These are phyloP conservation scores for Nomada ruficornis DNA, from an alignment of 2,888 invertebrate species.

Conservation along the genomic window DNA sequence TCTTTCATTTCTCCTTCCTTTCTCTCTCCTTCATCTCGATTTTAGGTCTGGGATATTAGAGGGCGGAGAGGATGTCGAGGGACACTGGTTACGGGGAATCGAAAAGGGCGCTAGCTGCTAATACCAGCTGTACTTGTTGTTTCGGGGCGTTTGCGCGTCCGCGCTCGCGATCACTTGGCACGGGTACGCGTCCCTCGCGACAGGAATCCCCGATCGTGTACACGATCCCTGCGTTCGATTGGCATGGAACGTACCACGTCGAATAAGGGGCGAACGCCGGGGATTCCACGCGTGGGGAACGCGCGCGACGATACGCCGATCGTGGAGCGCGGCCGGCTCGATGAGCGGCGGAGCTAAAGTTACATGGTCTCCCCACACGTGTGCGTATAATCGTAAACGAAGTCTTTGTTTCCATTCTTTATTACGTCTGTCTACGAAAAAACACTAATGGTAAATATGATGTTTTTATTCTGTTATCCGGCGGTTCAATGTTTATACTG, in stretches of 20 bases:
- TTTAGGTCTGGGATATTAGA: constrained; percentile 25
- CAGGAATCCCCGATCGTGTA: neutral
- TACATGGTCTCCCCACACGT: constrained; percentile 85
- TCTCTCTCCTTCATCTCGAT: neutral
- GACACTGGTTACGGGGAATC: constrained; percentile 68
- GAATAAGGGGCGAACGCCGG: neutral
- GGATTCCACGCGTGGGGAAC: constrained; percentile 1
- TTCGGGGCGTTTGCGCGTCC: constrained; percentile 65
- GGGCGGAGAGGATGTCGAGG: constrained; percentile 66
- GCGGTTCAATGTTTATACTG: constrained; percentile 66
- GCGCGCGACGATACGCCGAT: constrained; percentile 41
- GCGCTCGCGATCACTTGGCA: constrained; percentile 63
- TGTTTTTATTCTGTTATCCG: constrained; percentile 62
- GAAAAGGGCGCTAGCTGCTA: constrained; percentile 76
- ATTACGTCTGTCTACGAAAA: constrained; percentile 71
- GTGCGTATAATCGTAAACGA: constrained; percentile 83
- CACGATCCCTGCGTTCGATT: neutral
- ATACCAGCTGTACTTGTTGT: constrained; percentile 71
- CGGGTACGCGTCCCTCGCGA: neutral
- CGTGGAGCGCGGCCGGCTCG: constrained; percentile 68
- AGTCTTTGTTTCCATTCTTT: constrained; percentile 75
- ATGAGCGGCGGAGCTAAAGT: constrained; percentile 84
- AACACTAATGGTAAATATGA: constrained; percentile 73
- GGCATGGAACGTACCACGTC: neutral
- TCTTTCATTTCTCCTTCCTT: constrained; percentile 13